Evolutionary conservation across 1,140 invertebrate genomes (phyloP).

Genomic region (Teleogryllus occipitalis): DNA sequence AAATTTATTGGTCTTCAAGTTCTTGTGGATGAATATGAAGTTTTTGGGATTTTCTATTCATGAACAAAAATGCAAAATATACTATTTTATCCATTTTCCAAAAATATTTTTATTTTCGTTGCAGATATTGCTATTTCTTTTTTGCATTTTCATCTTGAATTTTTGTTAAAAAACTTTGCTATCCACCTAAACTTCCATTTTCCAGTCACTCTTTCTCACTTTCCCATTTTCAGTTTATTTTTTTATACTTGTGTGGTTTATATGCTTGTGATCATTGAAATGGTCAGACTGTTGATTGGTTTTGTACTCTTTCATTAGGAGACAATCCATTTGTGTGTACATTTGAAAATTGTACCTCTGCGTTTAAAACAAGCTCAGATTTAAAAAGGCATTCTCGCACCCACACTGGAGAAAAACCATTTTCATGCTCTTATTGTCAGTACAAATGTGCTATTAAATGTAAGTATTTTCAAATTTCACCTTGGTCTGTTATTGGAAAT

Average conservation of each 20-base stretch:
- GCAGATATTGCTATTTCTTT: no score
- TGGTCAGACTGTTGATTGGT: neutral
- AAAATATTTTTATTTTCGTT: no score
- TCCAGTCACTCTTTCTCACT: neutral
- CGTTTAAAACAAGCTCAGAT: constrained; percentile 41
- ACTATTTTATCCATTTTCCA: no score
- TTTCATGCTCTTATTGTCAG: constrained; percentile 33
- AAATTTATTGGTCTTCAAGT: no score
- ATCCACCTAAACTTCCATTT: no score
- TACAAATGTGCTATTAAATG: constrained; percentile 33
- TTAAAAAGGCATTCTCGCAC: constrained; percentile 34
- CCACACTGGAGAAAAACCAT: constrained; percentile 37
- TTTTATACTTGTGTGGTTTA: neutral
- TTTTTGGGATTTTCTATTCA: no score
- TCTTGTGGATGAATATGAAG: no score
- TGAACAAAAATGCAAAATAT: no score
- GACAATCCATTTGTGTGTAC: constrained; percentile 38
- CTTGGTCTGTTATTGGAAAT: neutral
- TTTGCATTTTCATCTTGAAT: constrained; percentile 11
- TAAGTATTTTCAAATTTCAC: constrained; percentile 22
- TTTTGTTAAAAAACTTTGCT: neutral
- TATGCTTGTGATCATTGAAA: neutral
- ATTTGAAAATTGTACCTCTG: constrained; percentile 31
- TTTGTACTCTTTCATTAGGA: constrained; percentile 21
- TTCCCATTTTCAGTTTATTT: neutral